A percentile compares a stretch with the other conserved stretches of the same genome.
These are phyloP conservation scores for Oncorhynchus keta DNA, from an alignment of 2,113 vertebrate species.

Conservation along the genomic window DNA sequence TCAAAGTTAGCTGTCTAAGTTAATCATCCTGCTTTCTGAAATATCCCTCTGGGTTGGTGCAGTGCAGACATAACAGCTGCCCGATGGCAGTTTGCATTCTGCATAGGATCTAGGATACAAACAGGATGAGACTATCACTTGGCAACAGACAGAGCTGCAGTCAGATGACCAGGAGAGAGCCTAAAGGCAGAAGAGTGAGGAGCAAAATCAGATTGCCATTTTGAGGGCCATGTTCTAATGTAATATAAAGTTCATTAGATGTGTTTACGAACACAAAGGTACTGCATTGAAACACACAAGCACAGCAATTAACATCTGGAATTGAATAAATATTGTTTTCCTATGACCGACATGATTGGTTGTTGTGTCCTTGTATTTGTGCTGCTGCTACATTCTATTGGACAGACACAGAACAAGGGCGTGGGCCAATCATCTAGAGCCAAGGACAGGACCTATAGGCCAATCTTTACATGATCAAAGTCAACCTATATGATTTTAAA, in stretches of 20 bases:
- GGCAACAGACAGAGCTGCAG: neutral
- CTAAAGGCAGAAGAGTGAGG: neutral
- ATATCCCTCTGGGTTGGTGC: too few species aligned
- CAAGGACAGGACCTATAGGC: too few species aligned
- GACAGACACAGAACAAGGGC: too few species aligned
- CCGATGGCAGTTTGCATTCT: conserved; percentile 8
- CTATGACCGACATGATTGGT: too few species aligned
- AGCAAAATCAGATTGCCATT: conserved; percentile 8
- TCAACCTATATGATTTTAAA: too few species aligned
- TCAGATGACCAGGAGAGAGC: conserved; percentile 8
- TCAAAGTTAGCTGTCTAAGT: too few species aligned
- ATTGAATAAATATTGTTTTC: neutral
- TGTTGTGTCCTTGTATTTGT: too few species aligned
- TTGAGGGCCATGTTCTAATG: neutral
- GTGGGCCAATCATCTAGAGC: too few species aligned
- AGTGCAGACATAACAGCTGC: neutral
- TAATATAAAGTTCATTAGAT: neutral
- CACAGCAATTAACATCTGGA: neutral
- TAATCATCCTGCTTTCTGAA: too few species aligned
- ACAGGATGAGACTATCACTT: conserved; percentile 29
- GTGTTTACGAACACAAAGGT: neutral
- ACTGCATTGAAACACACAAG: neutral
- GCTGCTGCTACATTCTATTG: too few species aligned
- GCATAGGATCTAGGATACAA: conserved; percentile 17
- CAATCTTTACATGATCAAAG: too few species aligned